A percentile compares a stretch with the other conserved stretches of the same genome.
phyloP scores from a whole-genome alignment of 2,797 vertebrate genomes.

The Poecile montanus region DNA sequence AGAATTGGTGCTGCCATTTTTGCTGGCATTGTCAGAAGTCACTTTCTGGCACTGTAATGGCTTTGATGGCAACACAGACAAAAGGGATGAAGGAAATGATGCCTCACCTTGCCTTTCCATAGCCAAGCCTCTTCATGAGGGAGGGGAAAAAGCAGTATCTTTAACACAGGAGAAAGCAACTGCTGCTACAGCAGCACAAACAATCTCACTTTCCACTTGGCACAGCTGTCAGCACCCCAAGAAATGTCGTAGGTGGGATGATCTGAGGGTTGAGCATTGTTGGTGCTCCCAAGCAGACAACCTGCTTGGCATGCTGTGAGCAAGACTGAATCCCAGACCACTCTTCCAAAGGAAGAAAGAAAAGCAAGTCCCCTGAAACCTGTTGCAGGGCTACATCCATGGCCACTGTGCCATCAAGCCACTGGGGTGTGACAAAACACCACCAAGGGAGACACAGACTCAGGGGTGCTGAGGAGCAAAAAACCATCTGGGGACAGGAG shows the following conservation, averaged over 20 bases:
- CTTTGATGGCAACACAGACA: not conserved
- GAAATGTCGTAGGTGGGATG: not conserved
- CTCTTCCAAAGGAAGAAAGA: not conserved
- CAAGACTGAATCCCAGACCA: not conserved
- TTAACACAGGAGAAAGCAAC: not conserved
- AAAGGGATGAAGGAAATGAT: not conserved
- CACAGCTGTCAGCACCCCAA: not conserved
- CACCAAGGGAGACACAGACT: not conserved
- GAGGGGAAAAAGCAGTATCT: not conserved
- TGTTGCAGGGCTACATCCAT: not conserved
- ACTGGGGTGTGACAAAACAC: not conserved
- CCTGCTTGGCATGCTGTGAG: not conserved
- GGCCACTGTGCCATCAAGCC: not conserved
- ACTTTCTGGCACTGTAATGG: not conserved
- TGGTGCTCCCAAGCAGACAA: not conserved
- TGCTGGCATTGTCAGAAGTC: not conserved
- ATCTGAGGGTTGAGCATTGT: not conserved
- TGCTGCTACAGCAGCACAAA: not conserved
- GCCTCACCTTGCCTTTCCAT: not conserved
- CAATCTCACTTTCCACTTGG: not conserved
- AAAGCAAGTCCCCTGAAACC: not conserved
- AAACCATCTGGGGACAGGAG: not conserved
- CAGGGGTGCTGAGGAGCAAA: not conserved
- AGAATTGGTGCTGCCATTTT: not conserved
- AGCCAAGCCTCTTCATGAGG: not conserved